A percentile compares a stretch with the other conserved stretches of the same genome.
These are phyloP conservation scores for Dysmachus trigonus DNA, from an alignment of 2,888 invertebrate genomes.

Conservation along the genomic window DNA sequence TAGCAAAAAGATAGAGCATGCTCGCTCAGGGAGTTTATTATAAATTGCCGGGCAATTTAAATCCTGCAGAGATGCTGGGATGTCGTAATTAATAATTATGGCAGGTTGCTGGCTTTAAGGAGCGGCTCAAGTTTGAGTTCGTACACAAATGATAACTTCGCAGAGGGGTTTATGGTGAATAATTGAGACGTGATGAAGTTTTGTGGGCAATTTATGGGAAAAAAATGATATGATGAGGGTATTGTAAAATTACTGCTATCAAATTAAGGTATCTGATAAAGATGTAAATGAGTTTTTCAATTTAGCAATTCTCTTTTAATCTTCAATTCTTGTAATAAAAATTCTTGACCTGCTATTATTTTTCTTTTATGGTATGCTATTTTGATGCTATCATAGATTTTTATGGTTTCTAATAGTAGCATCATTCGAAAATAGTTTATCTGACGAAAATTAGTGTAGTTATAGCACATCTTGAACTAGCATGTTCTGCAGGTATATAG, in stretches of 20 bases:
- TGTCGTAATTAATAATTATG: constrained; percentile 24
- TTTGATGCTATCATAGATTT: too few species aligned
- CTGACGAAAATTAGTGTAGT: too few species aligned
- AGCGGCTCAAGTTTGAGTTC: neutral
- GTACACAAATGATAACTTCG: neutral
- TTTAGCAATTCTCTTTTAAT: neutral
- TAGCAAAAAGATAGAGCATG: neutral
- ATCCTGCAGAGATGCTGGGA: neutral
- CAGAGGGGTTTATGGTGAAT: neutral
- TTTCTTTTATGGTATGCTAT: too few species aligned
- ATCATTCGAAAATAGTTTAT: too few species aligned
- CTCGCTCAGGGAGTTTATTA: neutral
- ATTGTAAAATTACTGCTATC: neutral
- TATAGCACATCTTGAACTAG: too few species aligned
- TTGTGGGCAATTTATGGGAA: neutral
- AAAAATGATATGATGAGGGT: neutral
- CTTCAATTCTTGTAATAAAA: neutral
- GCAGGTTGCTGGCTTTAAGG: neutral
- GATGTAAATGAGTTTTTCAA: neutral
- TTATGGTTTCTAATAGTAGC: too few species aligned
- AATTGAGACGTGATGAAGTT: neutral
- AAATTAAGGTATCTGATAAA: neutral
- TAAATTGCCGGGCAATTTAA: constrained; percentile 11
- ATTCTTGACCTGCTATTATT: neutral
- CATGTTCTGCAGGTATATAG: too few species aligned